These are phyloP conservation scores for Trissonchulus latispiculum DNA, from an alignment of 2,888 invertebrate genomes.

Conservation along the genomic window DNA sequence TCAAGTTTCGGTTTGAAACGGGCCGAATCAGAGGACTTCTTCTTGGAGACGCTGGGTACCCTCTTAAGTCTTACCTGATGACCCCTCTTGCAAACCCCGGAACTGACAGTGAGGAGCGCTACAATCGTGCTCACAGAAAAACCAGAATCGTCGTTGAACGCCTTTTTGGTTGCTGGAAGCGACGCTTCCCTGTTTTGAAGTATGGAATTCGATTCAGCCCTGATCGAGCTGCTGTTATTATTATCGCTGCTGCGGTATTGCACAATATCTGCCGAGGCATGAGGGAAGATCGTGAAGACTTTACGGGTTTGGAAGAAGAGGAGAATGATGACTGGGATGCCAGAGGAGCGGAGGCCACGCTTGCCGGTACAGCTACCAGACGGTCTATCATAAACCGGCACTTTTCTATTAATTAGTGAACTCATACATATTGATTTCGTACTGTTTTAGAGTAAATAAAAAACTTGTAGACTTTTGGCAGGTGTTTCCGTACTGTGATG, in stretches of 20 bases:
- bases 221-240: not conserved
- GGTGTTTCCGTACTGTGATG: too few relatives aligned
- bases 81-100: slow-evolving; percentile 32
- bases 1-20: slow-evolving; percentile 21
- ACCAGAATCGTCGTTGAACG: slow-evolving; percentile 1
- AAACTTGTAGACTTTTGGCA: too few relatives aligned
- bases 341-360: too few relatives aligned
- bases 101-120: slow-evolving; percentile 30
- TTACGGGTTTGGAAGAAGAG: too few relatives aligned
- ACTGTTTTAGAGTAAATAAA: too few relatives aligned
- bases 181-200: not conserved
- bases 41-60: slow-evolving; percentile 41
- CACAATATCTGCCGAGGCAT: not conserved
- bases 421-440: too few relatives aligned
- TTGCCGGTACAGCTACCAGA: too few relatives aligned
- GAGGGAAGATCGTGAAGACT: too few relatives aligned
- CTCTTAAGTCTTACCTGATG: slow-evolving; percentile 32
- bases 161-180: slow-evolving; percentile 13
- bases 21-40: slow-evolving; percentile 25
- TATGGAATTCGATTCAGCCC: not conserved
- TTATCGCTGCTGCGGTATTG: slow-evolving; percentile 8
- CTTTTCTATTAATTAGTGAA: too few relatives aligned
- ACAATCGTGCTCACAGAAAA: slow-evolving; percentile 5
- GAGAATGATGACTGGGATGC: too few relatives aligned
- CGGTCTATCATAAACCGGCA: too few relatives aligned